Evolutionary conservation across 2,797 vertebrate genomes (phyloP), one percentile per base, ranked within the genome.

Genomic region (Masticophis lateralis): DNA sequence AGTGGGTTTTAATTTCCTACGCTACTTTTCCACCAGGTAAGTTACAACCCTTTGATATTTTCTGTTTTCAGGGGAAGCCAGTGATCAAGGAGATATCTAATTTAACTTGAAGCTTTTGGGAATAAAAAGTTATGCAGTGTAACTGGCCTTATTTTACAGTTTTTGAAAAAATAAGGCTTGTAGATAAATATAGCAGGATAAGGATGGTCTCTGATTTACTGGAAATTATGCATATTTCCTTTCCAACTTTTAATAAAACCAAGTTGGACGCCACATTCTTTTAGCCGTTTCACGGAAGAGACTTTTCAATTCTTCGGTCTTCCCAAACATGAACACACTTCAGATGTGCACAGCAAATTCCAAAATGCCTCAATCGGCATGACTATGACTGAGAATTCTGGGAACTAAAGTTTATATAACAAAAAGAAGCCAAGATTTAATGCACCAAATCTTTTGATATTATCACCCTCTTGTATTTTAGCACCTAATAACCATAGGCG

Each of bases 221-320:
- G 87, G 57, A 92, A 88, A 92, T 92, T 89, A 79, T 47, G 47
- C n/a, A 79, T 83, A 18, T 22, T 28, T 91, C 87, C 94, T 91
- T 53, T 55, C n/a, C 13, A 10, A 28, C 9, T 25, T 28, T 88
- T 37, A 59, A 20, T 89, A 60, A 92, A 57, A 92, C 22, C 22
- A 59, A 89, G 51, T 92, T 51, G 55, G 16, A 51, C 20, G 14
- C 56, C 12, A 7, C 12, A 51, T 22, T 57, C 9, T 94, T 92
- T 90, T 32, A 56, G 22, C 55, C 74, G 60, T 94, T 88, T 92
- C 91, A 57, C 37, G 86, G 79, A 94, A 83, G 89, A 20, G 9
- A 0, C 51, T 95, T 95, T 95, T 88, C 95, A 86, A 92, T 87
- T 57, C 37, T 47, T 83, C 10, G 5, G 37, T 9, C 37, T 83